phyloP scores from a whole-genome alignment of 2,888 invertebrate genomes.

The Steromphala cineraria region DNA sequence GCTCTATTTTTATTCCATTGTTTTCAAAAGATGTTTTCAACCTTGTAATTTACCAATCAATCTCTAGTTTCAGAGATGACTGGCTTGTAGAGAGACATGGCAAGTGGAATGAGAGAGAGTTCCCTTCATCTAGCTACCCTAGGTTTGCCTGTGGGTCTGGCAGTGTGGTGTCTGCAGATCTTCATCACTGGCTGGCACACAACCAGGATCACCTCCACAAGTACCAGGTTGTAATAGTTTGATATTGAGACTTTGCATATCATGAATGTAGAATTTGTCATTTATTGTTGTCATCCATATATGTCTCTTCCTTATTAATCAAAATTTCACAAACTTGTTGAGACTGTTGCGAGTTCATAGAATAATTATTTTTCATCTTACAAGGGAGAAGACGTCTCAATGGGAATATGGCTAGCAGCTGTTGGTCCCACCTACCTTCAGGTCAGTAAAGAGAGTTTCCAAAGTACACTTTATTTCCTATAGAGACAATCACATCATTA shows the following conservation, averaged over 20 bases:
- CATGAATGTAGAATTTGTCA: too few species aligned
- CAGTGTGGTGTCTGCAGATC: constrained; percentile 65
- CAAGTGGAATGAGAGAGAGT: constrained; percentile 73
- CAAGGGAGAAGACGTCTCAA: constrained; percentile 74
- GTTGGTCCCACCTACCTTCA: constrained; percentile 49
- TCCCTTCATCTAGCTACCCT: constrained; percentile 67
- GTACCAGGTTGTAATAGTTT: constrained; percentile 34
- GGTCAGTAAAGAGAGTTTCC: constrained; percentile 43
- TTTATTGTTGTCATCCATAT: too few species aligned
- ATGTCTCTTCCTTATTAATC: too few species aligned
- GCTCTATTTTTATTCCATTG: too few species aligned
- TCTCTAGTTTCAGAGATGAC: constrained; percentile 66
- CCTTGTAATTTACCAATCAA: neutral
- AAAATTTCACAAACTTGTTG: neutral
- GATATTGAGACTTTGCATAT: neutral
- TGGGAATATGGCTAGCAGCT: constrained; percentile 74
- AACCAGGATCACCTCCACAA: constrained; percentile 58
- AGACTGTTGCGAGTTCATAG: neutral
- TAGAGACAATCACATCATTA: too few species aligned
- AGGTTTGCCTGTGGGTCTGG: constrained; percentile 75
- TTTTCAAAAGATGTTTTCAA: neutral
- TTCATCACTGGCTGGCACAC: constrained; percentile 65
- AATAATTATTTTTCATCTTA: neutral
- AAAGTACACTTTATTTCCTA: too few species aligned
- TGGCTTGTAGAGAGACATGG: constrained; percentile 73